A percentile compares a stretch with the other conserved stretches of the same genome.
Conservation (phyloP, 1,140 invertebrate species). For the Delia radicum region DNA sequence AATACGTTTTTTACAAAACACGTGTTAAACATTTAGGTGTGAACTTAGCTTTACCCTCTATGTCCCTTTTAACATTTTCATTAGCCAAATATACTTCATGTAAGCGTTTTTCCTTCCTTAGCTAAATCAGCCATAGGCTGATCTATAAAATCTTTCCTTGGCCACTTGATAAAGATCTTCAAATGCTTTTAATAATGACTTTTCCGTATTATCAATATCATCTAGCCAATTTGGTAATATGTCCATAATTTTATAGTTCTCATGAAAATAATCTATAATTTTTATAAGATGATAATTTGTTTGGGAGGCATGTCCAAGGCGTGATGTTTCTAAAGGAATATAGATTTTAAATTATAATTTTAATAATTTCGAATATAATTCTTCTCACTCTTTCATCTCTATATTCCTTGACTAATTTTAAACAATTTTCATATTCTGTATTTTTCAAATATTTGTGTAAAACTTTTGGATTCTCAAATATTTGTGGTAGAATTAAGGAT, state of each 20-base stretch:
- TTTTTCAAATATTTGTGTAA: slow-evolving; percentile 5
- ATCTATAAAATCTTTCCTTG: slow-evolving; percentile 12
- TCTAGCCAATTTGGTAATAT: slow-evolving; percentile 20
- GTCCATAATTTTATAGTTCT: slow-evolving; percentile 22
- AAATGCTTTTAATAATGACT: slow-evolving; percentile 20
- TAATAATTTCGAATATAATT: not conserved
- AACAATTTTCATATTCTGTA: slow-evolving; percentile 13
- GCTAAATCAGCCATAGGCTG: slow-evolving; percentile 23
- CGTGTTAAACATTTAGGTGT: too few species aligned
- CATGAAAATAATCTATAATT: slow-evolving; percentile 28
- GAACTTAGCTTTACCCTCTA: not conserved
- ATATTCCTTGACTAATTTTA: not conserved
- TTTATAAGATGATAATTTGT: not conserved
- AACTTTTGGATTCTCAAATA: slow-evolving; percentile 22
- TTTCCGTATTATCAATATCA: not conserved
- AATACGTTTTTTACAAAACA: too few species aligned
- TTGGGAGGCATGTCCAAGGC: not conserved
- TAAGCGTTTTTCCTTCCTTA: slow-evolving; percentile 26
- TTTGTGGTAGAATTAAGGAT: slow-evolving; percentile 18
- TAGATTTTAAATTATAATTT: not conserved
- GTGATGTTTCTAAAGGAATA: not conserved
- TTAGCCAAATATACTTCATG: slow-evolving; percentile 28
- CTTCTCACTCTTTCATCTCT: not conserved
- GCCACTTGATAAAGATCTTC: slow-evolving; percentile 9
- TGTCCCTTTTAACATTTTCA: slow-evolving; percentile 16